phyloP scores from a whole-genome alignment of 2,113 vertebrate species.

The Actinemys pallida region DNA sequence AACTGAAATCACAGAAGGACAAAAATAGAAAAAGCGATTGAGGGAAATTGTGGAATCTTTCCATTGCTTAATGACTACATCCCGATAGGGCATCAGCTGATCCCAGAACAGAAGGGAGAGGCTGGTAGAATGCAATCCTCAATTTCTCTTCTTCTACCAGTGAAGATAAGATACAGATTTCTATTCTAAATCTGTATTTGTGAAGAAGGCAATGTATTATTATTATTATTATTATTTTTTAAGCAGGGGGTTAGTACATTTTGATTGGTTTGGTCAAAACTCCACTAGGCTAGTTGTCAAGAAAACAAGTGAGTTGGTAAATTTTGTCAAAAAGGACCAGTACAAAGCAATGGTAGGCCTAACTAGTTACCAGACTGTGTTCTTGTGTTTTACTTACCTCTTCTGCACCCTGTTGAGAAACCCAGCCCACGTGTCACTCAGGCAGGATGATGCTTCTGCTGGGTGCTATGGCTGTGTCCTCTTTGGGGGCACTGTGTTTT shows the following conservation, averaged over 20 bases:
- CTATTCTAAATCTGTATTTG: background rate
- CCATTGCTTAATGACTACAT: background rate
- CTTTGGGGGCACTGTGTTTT: background rate
- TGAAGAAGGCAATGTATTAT: background rate
- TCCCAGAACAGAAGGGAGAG: background rate
- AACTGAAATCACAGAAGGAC: background rate
- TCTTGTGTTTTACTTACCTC: slow-evolving; percentile 28
- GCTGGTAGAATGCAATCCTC: background rate
- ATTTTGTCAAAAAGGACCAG: background rate
- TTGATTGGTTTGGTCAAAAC: background rate
- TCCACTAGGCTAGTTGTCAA: background rate
- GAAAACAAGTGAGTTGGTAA: background rate
- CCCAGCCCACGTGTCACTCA: background rate
- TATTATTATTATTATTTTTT: background rate
- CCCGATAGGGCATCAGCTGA: background rate
- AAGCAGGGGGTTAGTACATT: background rate
- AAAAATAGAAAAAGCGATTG: background rate
- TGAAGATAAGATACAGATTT: background rate
- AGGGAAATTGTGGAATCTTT: background rate
- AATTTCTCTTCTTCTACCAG: background rate
- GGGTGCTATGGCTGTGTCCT: background rate
- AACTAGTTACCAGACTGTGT: background rate
- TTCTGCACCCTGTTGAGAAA: background rate
- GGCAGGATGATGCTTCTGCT: background rate
- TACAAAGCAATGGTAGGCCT: background rate